Conservation (phyloP, 2,113 vertebrate species). For the Oxyruncus cristatus region DNA sequence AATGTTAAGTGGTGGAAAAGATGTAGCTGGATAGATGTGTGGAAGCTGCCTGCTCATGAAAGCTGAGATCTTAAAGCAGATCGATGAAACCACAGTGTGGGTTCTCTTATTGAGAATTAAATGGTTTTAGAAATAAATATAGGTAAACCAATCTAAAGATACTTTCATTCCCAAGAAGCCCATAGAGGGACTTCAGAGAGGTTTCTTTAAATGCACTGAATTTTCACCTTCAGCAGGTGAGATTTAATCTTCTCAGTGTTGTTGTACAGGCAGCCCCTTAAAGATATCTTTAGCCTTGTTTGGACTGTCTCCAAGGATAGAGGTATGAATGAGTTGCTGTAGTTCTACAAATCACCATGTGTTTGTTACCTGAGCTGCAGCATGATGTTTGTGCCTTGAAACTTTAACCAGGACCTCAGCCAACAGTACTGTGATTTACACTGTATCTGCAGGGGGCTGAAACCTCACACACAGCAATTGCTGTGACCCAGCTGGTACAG, state of each 20-base stretch:
- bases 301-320: conserved; percentile 8
- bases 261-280: not conserved
- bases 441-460: not conserved
- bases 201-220: not conserved
- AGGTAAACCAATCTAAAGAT: conserved; percentile 14
- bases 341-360: not conserved
- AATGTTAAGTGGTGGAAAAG: not conserved
- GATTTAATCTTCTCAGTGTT: not conserved
- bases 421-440: not conserved
- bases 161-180: not conserved
- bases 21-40: not conserved
- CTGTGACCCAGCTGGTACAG: not conserved
- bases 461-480: not conserved
- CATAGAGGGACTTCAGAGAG: not conserved
- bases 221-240: not conserved
- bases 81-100: not conserved
- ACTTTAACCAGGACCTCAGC: not conserved
- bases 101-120: not conserved
- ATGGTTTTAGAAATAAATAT: not conserved
- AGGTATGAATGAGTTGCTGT: not conserved
- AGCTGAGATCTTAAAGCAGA: not conserved
- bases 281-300: conserved; percentile 4
- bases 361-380: conserved; percentile 13
- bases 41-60: not conserved
- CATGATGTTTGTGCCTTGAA: not conserved